Evolutionary conservation across 2,888 invertebrate genomes (phyloP).

Genomic region (Ectobius pallidus): DNA sequence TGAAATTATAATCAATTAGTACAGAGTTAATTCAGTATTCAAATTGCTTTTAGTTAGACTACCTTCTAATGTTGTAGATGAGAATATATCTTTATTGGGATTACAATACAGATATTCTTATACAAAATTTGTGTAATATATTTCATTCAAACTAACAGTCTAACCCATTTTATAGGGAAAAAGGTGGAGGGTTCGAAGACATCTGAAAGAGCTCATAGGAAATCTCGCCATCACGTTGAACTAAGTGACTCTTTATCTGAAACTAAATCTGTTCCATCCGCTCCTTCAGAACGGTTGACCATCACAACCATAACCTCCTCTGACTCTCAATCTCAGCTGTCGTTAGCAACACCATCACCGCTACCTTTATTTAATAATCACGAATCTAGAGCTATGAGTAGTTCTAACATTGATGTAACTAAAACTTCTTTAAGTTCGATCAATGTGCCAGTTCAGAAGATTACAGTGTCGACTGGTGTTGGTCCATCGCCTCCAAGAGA

Average conservation of each 20-base stretch:
- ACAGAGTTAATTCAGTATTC: too few relatives aligned
- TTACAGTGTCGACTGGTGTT: constrained; percentile 64
- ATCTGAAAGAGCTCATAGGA: constrained; percentile 31
- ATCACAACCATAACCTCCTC: constrained; percentile 33
- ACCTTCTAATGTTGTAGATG: constrained; percentile 1
- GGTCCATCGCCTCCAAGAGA: constrained; percentile 68
- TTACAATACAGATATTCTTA: constrained; percentile 8
- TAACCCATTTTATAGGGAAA: constrained; percentile 41
- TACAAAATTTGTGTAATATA: constrained; percentile 10
- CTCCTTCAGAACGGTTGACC: constrained; percentile 35
- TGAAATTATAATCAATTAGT: constrained; percentile 7
- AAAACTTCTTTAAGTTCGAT: not conserved
- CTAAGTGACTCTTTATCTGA: constrained; percentile 41
- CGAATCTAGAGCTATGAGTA: not conserved
- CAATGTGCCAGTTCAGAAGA: not conserved
- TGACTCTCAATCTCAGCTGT: constrained; percentile 40
- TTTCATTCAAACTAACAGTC: constrained; percentile 23
- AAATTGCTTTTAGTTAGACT: too few relatives aligned
- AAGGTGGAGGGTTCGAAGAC: constrained; percentile 35
- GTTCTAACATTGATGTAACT: not conserved
- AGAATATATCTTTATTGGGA: not conserved
- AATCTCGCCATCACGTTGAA: constrained; percentile 37
- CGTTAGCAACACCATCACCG: constrained; percentile 34
- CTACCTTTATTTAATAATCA: constrained; percentile 26
- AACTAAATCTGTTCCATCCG: constrained; percentile 39